phyloP scores from a whole-genome alignment of 2,797 vertebrate species.

The Limnodromus scolopaceus region DNA sequence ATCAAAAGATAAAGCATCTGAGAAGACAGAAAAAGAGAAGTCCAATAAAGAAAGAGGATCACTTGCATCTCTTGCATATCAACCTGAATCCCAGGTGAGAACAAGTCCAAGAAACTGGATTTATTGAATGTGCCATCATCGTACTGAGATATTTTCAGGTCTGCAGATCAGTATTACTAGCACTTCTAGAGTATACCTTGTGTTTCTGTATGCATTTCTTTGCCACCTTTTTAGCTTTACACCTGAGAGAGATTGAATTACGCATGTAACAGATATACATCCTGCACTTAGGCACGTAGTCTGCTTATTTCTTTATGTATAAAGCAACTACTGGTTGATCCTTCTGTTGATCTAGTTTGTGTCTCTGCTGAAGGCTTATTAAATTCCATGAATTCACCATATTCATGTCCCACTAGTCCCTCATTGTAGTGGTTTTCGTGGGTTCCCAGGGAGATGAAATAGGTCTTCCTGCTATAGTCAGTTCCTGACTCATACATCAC shows the following conservation, averaged over 20 bases:
- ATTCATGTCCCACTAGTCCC: neutral
- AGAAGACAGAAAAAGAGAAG: constrained; percentile 78
- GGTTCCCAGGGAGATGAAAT: neutral
- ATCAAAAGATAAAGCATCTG: constrained; percentile 78
- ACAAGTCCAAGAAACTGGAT: neutral
- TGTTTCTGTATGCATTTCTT: neutral
- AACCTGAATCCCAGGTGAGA: constrained; percentile 76
- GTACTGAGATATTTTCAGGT: neutral
- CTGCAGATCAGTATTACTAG: neutral
- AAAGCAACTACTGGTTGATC: neutral
- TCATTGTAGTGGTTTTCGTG: neutral
- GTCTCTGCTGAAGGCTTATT: neutral
- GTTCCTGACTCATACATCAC: neutral
- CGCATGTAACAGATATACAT: neutral
- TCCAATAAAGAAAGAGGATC: constrained; percentile 56
- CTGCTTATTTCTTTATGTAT: neutral
- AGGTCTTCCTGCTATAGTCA: neutral
- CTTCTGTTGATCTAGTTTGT: neutral
- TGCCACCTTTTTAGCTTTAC: neutral
- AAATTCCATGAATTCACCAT: neutral
- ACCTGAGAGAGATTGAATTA: neutral
- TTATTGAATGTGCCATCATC: neutral
- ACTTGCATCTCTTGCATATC: constrained; percentile 9
- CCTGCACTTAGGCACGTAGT: neutral
- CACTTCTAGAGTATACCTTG: neutral